Conservation (phyloP, 1,140 invertebrate species). For the Ceratoteleas bidentatus region DNA sequence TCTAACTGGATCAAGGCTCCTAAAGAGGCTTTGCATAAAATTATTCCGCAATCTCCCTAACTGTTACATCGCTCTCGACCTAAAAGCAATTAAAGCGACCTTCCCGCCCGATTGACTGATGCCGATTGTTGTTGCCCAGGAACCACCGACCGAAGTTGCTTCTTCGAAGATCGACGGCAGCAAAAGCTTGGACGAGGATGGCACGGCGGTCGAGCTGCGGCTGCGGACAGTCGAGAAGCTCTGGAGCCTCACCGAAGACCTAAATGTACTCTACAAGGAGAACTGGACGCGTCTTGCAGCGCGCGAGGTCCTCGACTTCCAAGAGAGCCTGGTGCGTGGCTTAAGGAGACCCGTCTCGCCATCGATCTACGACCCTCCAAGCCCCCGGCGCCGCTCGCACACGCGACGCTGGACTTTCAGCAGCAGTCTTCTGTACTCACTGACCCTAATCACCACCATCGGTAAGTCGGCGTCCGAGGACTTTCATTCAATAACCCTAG, state of each 20-base stretch:
- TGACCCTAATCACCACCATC: constrained; percentile 97
- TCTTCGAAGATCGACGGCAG: constrained; percentile 54
- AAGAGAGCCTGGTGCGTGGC: constrained; percentile 84
- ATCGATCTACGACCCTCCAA: constrained; percentile 77
- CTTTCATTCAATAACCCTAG: background rate
- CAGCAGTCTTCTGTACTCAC: constrained; percentile 95
- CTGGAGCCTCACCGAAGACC: constrained; percentile 96
- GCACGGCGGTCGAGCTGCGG: constrained; percentile 76
- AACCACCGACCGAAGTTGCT: constrained; percentile 69
- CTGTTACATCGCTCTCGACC: background rate
- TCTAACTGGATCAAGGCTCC: constrained; percentile 30
- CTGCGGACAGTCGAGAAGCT: constrained; percentile 88
- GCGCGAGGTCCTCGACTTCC: constrained; percentile 92
- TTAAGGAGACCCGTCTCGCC: constrained; percentile 66
- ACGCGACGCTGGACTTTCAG: constrained; percentile 93
- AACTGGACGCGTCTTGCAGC: constrained; percentile 95
- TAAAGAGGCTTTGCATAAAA: constrained; percentile 28
- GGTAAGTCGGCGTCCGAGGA: constrained; percentile 85
- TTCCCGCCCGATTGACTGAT: constrained; percentile 4
- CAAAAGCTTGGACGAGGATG: constrained; percentile 70
- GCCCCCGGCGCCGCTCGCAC: constrained; percentile 75
- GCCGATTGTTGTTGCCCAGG: constrained; percentile 47
- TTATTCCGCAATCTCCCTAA: constrained; percentile 15
- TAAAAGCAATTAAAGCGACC: constrained; percentile 1
- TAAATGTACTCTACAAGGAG: constrained; percentile 96